Evolutionary conservation across 2,888 invertebrate species (phyloP).

Genomic region (Oscheius sp.): DNA sequence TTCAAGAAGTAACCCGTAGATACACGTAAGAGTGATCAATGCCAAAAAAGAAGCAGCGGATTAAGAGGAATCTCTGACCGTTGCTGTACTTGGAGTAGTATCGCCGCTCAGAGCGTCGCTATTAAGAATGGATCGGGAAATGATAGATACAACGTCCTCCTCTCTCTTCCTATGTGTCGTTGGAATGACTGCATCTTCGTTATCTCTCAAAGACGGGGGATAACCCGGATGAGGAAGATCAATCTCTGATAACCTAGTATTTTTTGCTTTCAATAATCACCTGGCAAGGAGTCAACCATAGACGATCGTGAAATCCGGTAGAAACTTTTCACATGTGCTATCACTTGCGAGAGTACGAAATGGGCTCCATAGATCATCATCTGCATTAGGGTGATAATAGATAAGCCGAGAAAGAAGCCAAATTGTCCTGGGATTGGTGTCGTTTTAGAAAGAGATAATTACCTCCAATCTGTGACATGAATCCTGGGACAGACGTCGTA

Average conservation of each 20-base stretch:
- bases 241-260: neutral
- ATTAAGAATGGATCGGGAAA: neutral
- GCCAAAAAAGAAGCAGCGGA: neutral
- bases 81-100: constrained; percentile 3
- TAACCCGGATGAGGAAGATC: constrained; percentile 21
- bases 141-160: constrained; percentile 8
- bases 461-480: constrained; percentile 69
- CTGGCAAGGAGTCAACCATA: constrained; percentile 1
- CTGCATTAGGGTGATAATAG: constrained; percentile 67
- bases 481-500: constrained; percentile 67
- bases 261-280: neutral
- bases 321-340: constrained; percentile 2
- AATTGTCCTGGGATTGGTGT: constrained; percentile 48
- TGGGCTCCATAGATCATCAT: constrained; percentile 57
- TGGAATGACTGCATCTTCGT: constrained; percentile 19
- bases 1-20: too few species aligned
- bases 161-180: constrained; percentile 13
- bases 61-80: neutral
- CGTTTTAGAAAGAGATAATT: constrained; percentile 3
- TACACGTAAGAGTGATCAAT: too few species aligned
- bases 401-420: constrained; percentile 62
- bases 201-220: constrained; percentile 15
- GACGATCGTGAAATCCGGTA: constrained; percentile 17
- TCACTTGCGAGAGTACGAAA: constrained; percentile 12
- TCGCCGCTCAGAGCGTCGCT: constrained; percentile 15